phyloP scores from a whole-genome alignment of 2,113 vertebrate species.

The Meles meles region DNA sequence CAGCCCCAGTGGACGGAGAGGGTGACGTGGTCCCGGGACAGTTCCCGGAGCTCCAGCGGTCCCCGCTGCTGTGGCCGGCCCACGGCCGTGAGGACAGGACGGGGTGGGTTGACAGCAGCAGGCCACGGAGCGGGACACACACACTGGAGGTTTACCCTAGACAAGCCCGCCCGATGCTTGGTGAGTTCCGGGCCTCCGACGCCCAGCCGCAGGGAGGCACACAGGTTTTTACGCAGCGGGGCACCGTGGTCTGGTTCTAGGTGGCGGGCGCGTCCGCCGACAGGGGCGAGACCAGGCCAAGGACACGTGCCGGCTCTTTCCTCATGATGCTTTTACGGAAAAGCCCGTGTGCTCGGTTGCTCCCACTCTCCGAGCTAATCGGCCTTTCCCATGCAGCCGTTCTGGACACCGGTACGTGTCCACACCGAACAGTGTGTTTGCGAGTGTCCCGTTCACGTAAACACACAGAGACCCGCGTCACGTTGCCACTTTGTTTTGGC shows the following conservation, averaged over 20 bases:
- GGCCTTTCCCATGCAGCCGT: background rate
- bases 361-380: background rate
- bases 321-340: background rate
- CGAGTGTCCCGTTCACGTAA: rapidly evolving
- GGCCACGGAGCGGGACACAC: background rate
- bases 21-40: background rate
- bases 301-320: rapidly evolving
- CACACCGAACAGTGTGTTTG: no score
- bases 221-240: no score
- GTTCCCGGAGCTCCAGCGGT: rapidly evolving
- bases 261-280: rapidly evolving
- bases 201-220: rapidly evolving
- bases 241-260: rapidly evolving
- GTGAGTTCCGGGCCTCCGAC: background rate
- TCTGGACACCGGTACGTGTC: rapidly evolving
- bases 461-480: rapidly evolving
- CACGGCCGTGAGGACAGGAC: no score
- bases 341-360: rapidly evolving
- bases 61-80: background rate
- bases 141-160: rapidly evolving
- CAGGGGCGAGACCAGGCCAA: rapidly evolving
- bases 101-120: rapidly evolving
- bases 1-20: background rate
- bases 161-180: background rate
- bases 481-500: rapidly evolving